Conservation (phyloP, 2,797 vertebrate genomes). For the Dicrostonyx torquatus region DNA sequence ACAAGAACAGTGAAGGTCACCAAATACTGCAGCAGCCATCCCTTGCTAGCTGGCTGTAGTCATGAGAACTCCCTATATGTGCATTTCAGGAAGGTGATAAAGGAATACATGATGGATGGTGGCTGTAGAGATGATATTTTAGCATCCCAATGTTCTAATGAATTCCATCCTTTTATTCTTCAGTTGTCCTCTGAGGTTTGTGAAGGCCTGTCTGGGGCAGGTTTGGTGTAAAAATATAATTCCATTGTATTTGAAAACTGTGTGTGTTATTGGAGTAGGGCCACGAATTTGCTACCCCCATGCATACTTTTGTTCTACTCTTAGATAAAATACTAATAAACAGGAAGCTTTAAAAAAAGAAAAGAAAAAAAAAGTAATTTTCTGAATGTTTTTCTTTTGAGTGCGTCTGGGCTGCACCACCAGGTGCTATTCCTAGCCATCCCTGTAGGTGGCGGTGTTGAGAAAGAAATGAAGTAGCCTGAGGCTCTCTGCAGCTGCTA, state of each 20-base stretch:
- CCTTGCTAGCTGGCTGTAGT: not conserved
- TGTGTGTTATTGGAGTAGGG: not conserved
- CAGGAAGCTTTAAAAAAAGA: conserved; percentile 76
- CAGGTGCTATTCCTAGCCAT: conserved; percentile 11
- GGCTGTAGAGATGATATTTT: not conserved
- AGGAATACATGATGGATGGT: not conserved
- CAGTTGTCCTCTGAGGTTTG: not conserved
- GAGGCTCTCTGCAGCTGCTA: not conserved
- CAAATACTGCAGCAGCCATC: not conserved
- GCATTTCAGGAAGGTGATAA: not conserved
- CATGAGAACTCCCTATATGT: not conserved
- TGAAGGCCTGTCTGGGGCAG: not conserved
- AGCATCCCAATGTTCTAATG: not conserved
- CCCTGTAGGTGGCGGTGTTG: conserved; percentile 84
- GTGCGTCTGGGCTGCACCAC: not conserved
- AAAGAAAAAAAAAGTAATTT: conserved; percentile 60
- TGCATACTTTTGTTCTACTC: conserved; percentile 75
- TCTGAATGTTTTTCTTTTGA: conserved; percentile 73
- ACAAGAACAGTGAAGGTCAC: not conserved
- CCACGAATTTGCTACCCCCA: not conserved
- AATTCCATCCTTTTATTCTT: conserved; percentile 14
- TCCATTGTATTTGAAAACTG: not conserved
- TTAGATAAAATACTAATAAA: conserved; percentile 81
- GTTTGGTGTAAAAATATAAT: not conserved
- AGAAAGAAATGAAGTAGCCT: conserved; percentile 74